Percentiles rank a stretch among this genome's conserved stretches.
phyloP scores from a whole-genome alignment of 2,797 vertebrate species.

The Sebastes alutus region DNA sequence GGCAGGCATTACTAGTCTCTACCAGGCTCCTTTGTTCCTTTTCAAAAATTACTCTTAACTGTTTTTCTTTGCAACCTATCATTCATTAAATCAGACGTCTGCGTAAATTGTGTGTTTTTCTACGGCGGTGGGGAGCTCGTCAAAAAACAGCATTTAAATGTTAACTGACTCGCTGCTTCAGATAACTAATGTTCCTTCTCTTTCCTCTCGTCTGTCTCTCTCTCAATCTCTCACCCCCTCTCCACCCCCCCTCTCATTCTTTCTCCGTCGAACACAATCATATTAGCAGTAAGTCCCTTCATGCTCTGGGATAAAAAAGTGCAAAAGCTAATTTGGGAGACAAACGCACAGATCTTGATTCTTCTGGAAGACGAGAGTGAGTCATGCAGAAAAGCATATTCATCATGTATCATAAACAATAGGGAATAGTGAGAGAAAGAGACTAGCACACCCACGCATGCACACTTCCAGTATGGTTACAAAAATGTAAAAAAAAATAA shows the following conservation, averaged over 20 bases:
- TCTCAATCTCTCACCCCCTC: neutral
- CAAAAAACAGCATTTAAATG: constrained; percentile 8
- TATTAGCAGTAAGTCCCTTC: constrained; percentile 32
- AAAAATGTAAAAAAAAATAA: neutral
- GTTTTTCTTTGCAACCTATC: constrained; percentile 6
- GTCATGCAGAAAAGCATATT: constrained; percentile 74
- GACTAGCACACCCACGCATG: constrained; percentile 9
- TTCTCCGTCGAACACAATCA: constrained; percentile 29
- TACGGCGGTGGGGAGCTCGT: neutral
- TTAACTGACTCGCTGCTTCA: constrained; percentile 37
- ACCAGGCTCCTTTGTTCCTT: constrained; percentile 33
- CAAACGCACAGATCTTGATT: constrained; percentile 65
- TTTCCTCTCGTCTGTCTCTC: constrained; percentile 4
- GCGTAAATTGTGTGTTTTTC: neutral
- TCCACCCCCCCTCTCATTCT: constrained; percentile 1
- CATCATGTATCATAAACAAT: constrained; percentile 67
- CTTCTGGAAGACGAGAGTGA: constrained; percentile 70
- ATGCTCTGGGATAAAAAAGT: constrained; percentile 43
- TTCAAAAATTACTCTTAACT: constrained; percentile 16
- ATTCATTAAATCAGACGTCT: constrained; percentile 20
- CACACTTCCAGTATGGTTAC: neutral
- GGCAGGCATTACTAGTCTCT: constrained; percentile 46
- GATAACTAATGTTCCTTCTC: constrained; percentile 15
- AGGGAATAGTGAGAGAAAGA: constrained; percentile 42
- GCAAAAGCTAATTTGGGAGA: constrained; percentile 65